phyloP scores from a whole-genome alignment of 2,888 invertebrate genomes.

The Meliscaeva auricollis region DNA sequence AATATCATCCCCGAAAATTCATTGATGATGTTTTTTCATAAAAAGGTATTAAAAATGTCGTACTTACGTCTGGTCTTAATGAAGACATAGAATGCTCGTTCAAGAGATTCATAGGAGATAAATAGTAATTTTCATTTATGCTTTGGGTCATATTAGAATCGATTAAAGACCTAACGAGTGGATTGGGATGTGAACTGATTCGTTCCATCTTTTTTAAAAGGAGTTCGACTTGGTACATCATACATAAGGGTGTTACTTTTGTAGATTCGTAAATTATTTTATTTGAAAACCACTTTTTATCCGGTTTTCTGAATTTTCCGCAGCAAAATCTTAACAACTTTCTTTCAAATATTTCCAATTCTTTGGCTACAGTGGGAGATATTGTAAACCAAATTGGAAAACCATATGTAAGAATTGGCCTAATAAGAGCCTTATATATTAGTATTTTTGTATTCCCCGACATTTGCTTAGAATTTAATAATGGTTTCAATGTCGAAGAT shows the following conservation, averaged over 20 bases:
- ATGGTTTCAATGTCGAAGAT: constrained; percentile 14
- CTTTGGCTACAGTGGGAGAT: constrained; percentile 23
- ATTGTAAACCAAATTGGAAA: constrained; percentile 36
- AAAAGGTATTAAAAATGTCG: neutral
- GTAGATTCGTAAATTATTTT: constrained; percentile 14
- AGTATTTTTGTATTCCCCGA: constrained; percentile 7
- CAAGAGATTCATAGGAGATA: constrained; percentile 4
- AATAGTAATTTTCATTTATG: constrained; percentile 9
- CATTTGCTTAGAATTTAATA: constrained; percentile 6
- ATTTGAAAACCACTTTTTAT: constrained; percentile 36
- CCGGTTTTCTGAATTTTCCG: constrained; percentile 25
- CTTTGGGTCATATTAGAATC: constrained; percentile 8
- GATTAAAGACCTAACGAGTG: neutral
- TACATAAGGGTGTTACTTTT: constrained; percentile 7
- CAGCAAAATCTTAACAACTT: constrained; percentile 37
- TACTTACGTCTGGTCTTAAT: constrained; percentile 5
- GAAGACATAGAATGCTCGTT: neutral
- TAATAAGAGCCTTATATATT: constrained; percentile 16
- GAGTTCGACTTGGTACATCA: constrained; percentile 15
- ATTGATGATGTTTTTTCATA: constrained; percentile 14
- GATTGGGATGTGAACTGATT: neutral
- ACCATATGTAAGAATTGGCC: constrained; percentile 8
- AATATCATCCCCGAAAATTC: neutral
- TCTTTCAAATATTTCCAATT: constrained; percentile 33
- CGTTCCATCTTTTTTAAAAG: constrained; percentile 12